Evolutionary conservation across 2,797 vertebrate species (phyloP), one percentile per base, ranked within the genome.

Genomic region (Erethizon dorsatum): DNA sequence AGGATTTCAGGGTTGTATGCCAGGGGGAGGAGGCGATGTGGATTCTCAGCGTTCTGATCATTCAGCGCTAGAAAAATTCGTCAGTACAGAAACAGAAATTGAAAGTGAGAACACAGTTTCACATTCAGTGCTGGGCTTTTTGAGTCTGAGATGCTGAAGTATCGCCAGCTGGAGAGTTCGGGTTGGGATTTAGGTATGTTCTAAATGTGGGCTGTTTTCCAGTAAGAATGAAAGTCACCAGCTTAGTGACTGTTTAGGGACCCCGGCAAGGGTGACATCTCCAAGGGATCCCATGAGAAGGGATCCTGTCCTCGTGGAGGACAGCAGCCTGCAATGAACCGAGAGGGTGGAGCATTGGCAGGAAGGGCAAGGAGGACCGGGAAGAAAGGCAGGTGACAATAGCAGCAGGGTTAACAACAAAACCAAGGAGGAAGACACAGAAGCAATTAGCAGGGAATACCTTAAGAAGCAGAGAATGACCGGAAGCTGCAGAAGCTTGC

Each of bases 221-320:
- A 54, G 8, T 5, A 28, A 71, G 28, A 41, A 45, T 50, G 18
- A 15, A 20, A 86, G 13, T 63, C 18, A n/a, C 0, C 20, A 63
- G 33, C 26, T 90, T 57, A 14, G 18, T 24, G 63, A 28, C 11
- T 73, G 26, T 28, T 31, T 0, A 28, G 78, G 57, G 77, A 83
- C 52, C 75, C 20, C 0, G 6, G 65, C 77, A 24, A 15, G 31
- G 33, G 11, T 9, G 22, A 6, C 67, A 15, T 73, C 61, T 33
- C 54, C 20, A 2, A 13, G 5, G 47, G 37, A n/a, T 13, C 3
- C 4, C 5, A 33, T 2, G 33, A 18, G 5, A 7, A 41, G 24
- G 50, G 17, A n/a, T n/a, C n/a, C n/a, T n/a, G 45, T 6, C 3
- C 1, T 18, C 0, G 6, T 69, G 7, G 57, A 28, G 7, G 24